Conservation (phyloP, 1,140 invertebrate species). For the Eriosoma lanigerum region DNA sequence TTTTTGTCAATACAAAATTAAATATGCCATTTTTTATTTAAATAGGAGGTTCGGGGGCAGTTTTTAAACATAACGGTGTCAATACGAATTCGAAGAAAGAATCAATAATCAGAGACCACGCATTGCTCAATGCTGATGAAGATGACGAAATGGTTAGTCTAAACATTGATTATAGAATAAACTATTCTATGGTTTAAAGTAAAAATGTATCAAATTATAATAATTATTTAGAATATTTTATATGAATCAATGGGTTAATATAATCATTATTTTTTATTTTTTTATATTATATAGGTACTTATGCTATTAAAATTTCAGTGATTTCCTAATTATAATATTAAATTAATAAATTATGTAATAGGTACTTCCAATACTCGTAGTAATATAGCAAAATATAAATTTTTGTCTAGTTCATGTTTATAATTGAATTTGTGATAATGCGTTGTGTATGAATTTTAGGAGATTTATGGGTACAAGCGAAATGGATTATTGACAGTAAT, state of each 20-base stretch:
- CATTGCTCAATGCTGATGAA: conserved; percentile 27
- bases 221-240: not conserved
- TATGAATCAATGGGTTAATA: too few species aligned
- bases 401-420: too few species aligned
- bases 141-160: conserved; percentile 42
- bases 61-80: conserved; percentile 41
- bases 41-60: conserved; percentile 15
- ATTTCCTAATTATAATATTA: too few species aligned
- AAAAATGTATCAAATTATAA: not conserved
- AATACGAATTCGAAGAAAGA: conserved; percentile 6
- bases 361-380: too few species aligned
- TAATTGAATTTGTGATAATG: too few species aligned
- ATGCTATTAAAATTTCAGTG: too few species aligned
- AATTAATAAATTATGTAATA: too few species aligned
- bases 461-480: conserved; percentile 68
- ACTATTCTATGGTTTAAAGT: too few species aligned
- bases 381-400: too few species aligned
- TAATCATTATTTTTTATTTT: too few species aligned
- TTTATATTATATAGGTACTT: too few species aligned
- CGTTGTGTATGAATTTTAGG: conserved; percentile 58
- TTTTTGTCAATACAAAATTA: not conserved
- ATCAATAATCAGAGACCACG: conserved; percentile 8
- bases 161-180: too few species aligned
- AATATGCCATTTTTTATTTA: not conserved
- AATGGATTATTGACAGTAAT: conserved; percentile 61